A percentile compares a stretch with the other conserved stretches of the same genome.
phyloP scores from a whole-genome alignment of 2,888 invertebrate species.

The Ischnus inquisitorius region DNA sequence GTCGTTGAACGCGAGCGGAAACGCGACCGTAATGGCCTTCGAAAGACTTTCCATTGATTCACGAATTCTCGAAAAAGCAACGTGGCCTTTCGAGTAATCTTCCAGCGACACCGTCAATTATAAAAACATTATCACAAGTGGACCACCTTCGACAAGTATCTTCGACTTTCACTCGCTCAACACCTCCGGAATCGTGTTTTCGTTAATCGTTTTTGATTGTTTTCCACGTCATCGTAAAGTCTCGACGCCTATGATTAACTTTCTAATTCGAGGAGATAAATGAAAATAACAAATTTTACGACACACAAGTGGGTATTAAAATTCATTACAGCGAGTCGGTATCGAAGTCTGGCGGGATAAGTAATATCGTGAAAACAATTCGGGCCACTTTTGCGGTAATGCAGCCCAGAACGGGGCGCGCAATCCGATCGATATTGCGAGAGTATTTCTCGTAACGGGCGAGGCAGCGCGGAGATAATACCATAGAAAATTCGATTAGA shows the following conservation, averaged over 20 bases:
- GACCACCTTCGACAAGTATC: not conserved
- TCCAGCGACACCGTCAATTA: too few species aligned
- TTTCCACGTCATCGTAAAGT: not conserved
- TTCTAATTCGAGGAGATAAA: not conserved
- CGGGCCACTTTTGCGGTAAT: not conserved
- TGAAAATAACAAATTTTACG: not conserved
- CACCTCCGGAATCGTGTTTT: too few species aligned
- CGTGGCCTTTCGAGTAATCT: too few species aligned
- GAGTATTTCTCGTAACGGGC: not conserved
- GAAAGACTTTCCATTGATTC: conserved; percentile 7
- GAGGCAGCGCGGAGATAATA: not conserved
- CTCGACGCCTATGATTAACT: not conserved
- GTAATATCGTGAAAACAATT: not conserved
- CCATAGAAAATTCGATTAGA: conserved; percentile 30
- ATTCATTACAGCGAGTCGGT: not conserved
- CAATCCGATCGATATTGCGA: conserved; percentile 5
- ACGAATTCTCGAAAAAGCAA: not conserved
- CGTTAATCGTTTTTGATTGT: not conserved
- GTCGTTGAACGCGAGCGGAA: conserved; percentile 26
- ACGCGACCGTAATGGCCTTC: conserved; percentile 16
- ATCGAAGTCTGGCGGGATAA: not conserved
- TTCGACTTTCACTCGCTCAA: not conserved
- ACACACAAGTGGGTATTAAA: not conserved
- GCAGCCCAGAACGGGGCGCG: not conserved
- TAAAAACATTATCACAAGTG: too few species aligned